Evolutionary conservation across 2,888 invertebrate species (phyloP).

Genomic region (Quadriops clusia): DNA sequence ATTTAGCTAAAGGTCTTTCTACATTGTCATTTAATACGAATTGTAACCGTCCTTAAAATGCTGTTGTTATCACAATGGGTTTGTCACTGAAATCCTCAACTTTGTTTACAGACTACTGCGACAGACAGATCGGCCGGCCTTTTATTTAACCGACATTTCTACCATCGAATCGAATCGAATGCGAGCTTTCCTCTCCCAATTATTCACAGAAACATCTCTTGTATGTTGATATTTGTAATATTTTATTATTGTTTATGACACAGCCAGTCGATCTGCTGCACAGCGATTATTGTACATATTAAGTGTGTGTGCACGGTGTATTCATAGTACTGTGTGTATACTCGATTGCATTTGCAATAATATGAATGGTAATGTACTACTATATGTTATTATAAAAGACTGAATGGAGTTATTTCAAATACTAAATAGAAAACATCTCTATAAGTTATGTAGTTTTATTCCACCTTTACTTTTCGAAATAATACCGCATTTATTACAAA

Average conservation of each 20-base stretch:
- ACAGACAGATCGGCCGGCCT: too few relatives aligned
- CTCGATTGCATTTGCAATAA: conserved; percentile 39
- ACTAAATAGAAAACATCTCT: conserved; percentile 32
- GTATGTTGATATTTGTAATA: conserved; percentile 11
- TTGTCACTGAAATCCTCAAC: conserved; percentile 19
- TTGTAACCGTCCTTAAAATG: conserved; percentile 34
- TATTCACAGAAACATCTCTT: too few relatives aligned
- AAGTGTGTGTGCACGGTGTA: conserved; percentile 37
- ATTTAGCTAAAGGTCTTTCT: conserved; percentile 12
- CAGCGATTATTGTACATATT: conserved; percentile 23
- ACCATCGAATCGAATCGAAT: conserved; percentile 10
- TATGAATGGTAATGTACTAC: conserved; percentile 39
- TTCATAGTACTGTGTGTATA: conserved; percentile 39
- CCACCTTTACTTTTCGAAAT: too few relatives aligned
- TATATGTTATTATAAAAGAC: conserved; percentile 41
- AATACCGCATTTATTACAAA: too few relatives aligned
- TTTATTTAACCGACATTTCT: too few relatives aligned
- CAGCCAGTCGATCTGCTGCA: conserved; percentile 16
- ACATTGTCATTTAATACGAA: conserved; percentile 26
- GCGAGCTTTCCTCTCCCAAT: too few relatives aligned
- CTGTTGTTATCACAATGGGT: conserved; percentile 12
- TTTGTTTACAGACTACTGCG: conserved; percentile 21
- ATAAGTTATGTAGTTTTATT: conserved; percentile 14
- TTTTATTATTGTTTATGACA: conserved; percentile 15
- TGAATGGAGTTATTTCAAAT: conserved; percentile 41